phyloP scores from a whole-genome alignment of 2,888 invertebrate genomes.

The Polymixis flavicincta region DNA sequence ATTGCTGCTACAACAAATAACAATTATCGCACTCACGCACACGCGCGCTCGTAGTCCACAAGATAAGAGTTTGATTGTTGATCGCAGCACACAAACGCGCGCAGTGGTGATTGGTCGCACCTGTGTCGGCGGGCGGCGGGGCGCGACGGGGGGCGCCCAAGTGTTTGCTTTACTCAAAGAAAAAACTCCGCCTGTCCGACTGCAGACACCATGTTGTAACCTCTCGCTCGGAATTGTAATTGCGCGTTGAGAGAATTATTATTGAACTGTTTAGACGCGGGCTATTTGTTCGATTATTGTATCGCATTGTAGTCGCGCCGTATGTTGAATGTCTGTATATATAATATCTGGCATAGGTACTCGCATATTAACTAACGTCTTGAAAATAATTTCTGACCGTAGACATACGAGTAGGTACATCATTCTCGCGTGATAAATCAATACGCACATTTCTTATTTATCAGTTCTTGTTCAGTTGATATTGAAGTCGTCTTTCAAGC shows the following conservation, averaged over 20 bases:
- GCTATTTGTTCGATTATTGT: slow-evolving; percentile 64
- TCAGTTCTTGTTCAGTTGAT: background rate
- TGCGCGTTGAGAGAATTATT: slow-evolving; percentile 71
- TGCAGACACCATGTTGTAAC: slow-evolving; percentile 75
- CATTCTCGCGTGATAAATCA: slow-evolving; percentile 11
- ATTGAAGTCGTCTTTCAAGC: background rate
- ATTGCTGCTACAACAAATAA: slow-evolving; percentile 79
- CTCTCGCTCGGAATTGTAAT: slow-evolving; percentile 69
- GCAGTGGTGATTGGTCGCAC: slow-evolving; percentile 82
- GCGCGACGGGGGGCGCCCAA: slow-evolving; percentile 55
- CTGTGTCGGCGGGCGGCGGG: slow-evolving; percentile 72
- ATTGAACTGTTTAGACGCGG: slow-evolving; percentile 65
- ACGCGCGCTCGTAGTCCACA: slow-evolving; percentile 64
- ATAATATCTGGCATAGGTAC: slow-evolving; percentile 43
- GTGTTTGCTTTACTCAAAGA: slow-evolving; percentile 67
- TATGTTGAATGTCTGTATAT: slow-evolving; percentile 29
- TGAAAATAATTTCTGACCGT: slow-evolving; percentile 25
- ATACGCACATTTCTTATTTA: slow-evolving; percentile 1
- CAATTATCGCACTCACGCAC: slow-evolving; percentile 80
- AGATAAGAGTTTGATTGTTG: slow-evolving; percentile 78
- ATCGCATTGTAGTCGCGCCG: slow-evolving; percentile 54
- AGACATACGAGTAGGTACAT: background rate
- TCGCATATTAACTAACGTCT: slow-evolving; percentile 44
- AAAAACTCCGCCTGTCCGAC: slow-evolving; percentile 78
- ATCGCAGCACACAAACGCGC: slow-evolving; percentile 71